Evolutionary conservation across 37 sponge, comb jelly and placozoan species (phyloP).

Genomic region (Geodia barretti): DNA sequence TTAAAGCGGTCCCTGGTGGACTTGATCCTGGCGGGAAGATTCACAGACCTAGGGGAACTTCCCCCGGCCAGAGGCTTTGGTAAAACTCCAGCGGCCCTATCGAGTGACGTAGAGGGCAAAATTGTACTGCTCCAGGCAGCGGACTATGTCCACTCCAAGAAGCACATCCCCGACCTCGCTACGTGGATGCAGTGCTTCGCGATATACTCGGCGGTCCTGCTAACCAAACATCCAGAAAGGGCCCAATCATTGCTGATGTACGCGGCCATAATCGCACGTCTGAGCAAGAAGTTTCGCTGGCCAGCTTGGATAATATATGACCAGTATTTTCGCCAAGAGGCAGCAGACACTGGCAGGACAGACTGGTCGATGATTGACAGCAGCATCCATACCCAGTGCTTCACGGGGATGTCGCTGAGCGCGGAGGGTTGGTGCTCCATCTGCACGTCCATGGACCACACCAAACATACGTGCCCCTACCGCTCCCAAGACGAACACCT

Average conservation of each 20-base stretch:
- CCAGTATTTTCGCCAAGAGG: slow-evolving; percentile 12
- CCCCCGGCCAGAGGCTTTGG: slow-evolving; percentile 7
- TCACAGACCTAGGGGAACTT: not conserved
- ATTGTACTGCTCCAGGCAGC: slow-evolving; percentile 7
- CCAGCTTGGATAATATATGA: slow-evolving; percentile 21
- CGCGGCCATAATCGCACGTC: not conserved
- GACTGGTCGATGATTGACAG: slow-evolving; percentile 13
- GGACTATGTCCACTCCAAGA: not conserved
- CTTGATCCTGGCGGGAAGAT: slow-evolving; percentile 4
- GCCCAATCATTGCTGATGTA: not conserved
- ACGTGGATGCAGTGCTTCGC: slow-evolving; percentile 13
- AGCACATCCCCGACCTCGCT: not conserved
- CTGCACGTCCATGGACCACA: slow-evolving; percentile 7
- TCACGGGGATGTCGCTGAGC: slow-evolving; percentile 1
- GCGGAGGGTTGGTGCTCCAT: slow-evolving; percentile 10
- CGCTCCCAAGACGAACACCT: too few species aligned
- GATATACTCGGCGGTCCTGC: not conserved
- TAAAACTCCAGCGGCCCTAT: not conserved
- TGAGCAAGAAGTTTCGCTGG: slow-evolving; percentile 20
- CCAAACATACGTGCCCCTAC: not conserved
- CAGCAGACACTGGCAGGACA: slow-evolving; percentile 1
- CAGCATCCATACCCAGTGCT: slow-evolving; percentile 5
- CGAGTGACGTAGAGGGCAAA: not conserved
- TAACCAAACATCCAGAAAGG: slow-evolving; percentile 2
- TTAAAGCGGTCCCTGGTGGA: not conserved